Evolutionary conservation across 2,113 vertebrate genomes (phyloP), one percentile per base, ranked within the genome.

Genomic region (Perca schrenkii): DNA sequence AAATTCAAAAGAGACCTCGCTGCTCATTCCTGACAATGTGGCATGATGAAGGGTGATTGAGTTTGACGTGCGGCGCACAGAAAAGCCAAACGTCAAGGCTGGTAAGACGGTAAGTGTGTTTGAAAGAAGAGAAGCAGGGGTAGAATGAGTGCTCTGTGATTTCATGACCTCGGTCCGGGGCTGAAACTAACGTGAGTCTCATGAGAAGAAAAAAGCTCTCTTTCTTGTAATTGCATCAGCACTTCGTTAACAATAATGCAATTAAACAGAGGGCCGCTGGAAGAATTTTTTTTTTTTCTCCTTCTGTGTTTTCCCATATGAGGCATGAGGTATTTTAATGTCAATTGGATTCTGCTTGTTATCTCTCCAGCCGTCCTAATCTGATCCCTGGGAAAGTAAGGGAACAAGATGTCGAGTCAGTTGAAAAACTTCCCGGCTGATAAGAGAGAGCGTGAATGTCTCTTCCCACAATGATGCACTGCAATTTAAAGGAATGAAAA

Each of bases 211-310:
- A 73, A 64, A 65, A 53, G 36, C 54, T 74, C 75, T 88, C 88
- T 92, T 93, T 90, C 90, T 69, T 81, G 47, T 86, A 86, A 92
- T 92, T 92, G 89, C 91, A 88, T 93, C 91, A 93, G 90, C 76
- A 66, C 79, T 91, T 89, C 43, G 50, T 91, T 91, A 89, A 88
- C 82, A 91, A 86, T 90, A 89, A 89, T 79, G 79, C 80, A 89
- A 91, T 93, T 92, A 87, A 88, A 77, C 71, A 75, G 63, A 57
- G 16, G 54, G 70, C 34, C 62, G 47, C 73, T 81, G 66, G 25
- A 84, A 87, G 73, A 82, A 70, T 12, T 61, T 52, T 46, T 53
- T 53, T 3, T 4, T 3, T 19, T 4, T 8, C 21, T 31, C 67
- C 36, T 16, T 3, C 64, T 47, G 17, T 53, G 15, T 72, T 77